Base-by-base conservation (phyloP, 2,888 invertebrate genomes). In the Ennomos fuscantarius region DNA sequence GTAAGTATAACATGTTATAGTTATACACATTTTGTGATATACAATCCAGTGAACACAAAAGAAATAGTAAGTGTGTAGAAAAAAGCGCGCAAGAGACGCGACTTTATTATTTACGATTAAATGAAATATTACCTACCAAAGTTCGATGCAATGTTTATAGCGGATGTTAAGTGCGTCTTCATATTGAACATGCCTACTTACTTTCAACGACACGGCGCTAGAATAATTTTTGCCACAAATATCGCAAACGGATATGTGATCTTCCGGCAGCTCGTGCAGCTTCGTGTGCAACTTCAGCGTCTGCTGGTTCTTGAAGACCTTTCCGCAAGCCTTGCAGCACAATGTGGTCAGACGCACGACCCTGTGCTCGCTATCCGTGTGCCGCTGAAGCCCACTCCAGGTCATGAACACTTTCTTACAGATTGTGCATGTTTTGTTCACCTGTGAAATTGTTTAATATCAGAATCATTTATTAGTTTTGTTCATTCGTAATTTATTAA, bases 401-500 rank as follows among this genome's bases (percentile, higher is more conserved):
- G 87, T 87, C 59, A 76, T 69, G 57, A 89, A 92, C 11, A 76
- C 82, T 69, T 89, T 91, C 52, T 81, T 78, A 60, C 92, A 92
- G 6, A 78, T 71, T 10, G 67, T 43, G 58, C 92, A 92, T 46
- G 70, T 68, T 42, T 87, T 86, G 49, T 51, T 74, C 56, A 13
- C 68, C 67, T 83, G 24, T 24, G 39, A 8, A 50, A 47, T 42
- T 12, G 9, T 15, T 24, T 40, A 15, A n/a, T 31, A 24, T 24
- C 24, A 24, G 24, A 5, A 24, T 24, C 24, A 24, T 2, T 1
- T 24, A 24, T 24, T 24, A 6, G 24, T 24, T 3, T 15, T 15
- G 15, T 15, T 15, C 15, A 15, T 15, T 15, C 15, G 3, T 24
- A 24, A 24, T 24, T 3, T 24, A 15, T 15, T 15, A 24, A 24